These are phyloP conservation scores for Tuta absoluta DNA, from an alignment of 2,888 invertebrate genomes.

Conservation along the genomic window DNA sequence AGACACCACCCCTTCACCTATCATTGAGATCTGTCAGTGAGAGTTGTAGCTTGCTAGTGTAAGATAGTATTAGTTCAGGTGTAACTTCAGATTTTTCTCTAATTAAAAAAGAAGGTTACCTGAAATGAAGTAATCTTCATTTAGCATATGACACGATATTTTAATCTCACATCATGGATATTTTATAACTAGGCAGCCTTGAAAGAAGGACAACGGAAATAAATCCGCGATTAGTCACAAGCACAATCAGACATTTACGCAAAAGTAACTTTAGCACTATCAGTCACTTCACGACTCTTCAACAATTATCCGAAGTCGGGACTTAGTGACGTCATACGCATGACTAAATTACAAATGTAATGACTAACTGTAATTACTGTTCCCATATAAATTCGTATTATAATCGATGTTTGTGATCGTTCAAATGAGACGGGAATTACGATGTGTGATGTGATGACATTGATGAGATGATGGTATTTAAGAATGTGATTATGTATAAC, in stretches of 20 bases:
- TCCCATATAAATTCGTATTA: constrained; percentile 30
- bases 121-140: too few relatives aligned
- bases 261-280: constrained; percentile 44
- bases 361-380: constrained; percentile 50
- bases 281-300: constrained; percentile 62
- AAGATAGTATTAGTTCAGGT: too few relatives aligned
- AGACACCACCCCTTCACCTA: too few relatives aligned
- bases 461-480: not conserved
- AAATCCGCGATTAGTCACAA: constrained; percentile 66
- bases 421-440: constrained; percentile 17
- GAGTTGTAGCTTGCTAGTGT: too few relatives aligned
- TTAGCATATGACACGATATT: too few relatives aligned
- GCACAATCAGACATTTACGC: constrained; percentile 61
- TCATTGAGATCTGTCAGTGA: too few relatives aligned
- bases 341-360: constrained; percentile 60
- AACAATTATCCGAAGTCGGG: constrained; percentile 59
- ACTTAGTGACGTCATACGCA: constrained; percentile 52
- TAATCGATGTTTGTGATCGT: constrained; percentile 28
- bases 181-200: not conserved
- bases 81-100: too few relatives aligned
- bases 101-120: too few relatives aligned
- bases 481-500: constrained; percentile 9
- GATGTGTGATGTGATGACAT: not conserved
- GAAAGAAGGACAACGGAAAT: constrained; percentile 48
- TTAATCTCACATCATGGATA: not conserved